Base-by-base conservation (phyloP, 2,888 invertebrate genomes). In the Agrochola circellaris region DNA sequence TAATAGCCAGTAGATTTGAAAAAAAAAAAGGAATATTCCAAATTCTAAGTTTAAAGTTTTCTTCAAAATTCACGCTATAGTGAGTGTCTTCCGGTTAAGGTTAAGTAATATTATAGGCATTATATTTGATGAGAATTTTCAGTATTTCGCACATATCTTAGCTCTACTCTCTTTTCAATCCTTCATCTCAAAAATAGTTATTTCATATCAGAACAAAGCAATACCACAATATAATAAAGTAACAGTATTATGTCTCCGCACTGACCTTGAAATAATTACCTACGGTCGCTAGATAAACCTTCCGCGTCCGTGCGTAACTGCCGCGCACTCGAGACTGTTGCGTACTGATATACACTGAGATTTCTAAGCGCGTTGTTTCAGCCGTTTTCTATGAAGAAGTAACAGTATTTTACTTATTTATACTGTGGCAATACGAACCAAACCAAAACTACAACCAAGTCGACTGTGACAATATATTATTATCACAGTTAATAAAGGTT, bases 51-150 rank as follows among this genome's bases (percentile, higher is more conserved):
- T 69, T 1, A 17, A 0, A 9, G 42, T 30, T 61, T 42, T 51
- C 1, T 61, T 58, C 4, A 65, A 73, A 71, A 56, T 78, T 75
- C 81, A 70, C 67, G 34, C 54, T 58, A 58, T 38, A 64, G 71
- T 78, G 73, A 80, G 83, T 87, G 88, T 83, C 88, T 88, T 83
- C 79, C 75, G 67, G 77, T 48, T 83, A 83, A 84, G 85, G 56
- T 88, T 87, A 84, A 83, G 75, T 75, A 54, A 56, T 82, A 65
- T 56, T 38, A 34, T 82, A 81, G 74, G 34, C 77, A 54, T 78
- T 79, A 72, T 84, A 82, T 86, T 81, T 78, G 77, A 77, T 81
- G 62, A 72, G 38, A 79, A 75, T 61, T 69, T 79, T 80, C 82
- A 87, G 83, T 86, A 86, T 86, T 86, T 82, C 45, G 8, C 54